Evolutionary conservation across 1,140 invertebrate genomes (phyloP).

Genomic region (Aphaenogaster rudis): DNA sequence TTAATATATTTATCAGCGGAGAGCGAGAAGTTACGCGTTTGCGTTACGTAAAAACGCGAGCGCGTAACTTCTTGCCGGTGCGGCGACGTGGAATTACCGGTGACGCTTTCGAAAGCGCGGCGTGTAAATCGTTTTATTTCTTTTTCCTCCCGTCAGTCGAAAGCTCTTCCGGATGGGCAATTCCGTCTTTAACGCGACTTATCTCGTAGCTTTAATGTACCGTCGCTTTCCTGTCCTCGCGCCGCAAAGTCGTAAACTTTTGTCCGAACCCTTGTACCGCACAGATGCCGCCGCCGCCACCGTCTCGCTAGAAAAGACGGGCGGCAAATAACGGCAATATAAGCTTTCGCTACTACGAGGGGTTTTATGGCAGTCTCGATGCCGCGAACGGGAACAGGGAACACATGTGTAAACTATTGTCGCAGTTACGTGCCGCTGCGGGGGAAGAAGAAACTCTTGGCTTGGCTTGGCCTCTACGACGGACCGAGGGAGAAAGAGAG

Average conservation of each 20-base stretch:
- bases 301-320: conserved; percentile 18
- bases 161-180: conserved; percentile 31
- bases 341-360: conserved; percentile 56
- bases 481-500: conserved; percentile 21
- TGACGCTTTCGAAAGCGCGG: not conserved
- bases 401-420: conserved; percentile 65
- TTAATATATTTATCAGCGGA: not conserved
- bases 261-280: conserved; percentile 49
- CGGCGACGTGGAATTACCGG: not conserved
- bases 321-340: conserved; percentile 49
- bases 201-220: conserved; percentile 23
- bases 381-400: conserved; percentile 40
- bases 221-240: conserved; percentile 34
- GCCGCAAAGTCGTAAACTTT: conserved; percentile 53
- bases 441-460: conserved; percentile 53
- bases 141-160: not conserved
- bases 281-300: conserved; percentile 48
- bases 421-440: conserved; percentile 58
- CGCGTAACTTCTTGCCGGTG: too few relatives aligned
- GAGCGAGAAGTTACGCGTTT: not conserved
- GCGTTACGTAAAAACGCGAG: not conserved
- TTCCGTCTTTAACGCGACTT: conserved; percentile 37
- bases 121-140: not conserved
- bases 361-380: conserved; percentile 41
- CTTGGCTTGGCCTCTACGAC: not conserved